Conservation (phyloP, 2,888 invertebrate genomes). For the Drosophila paramelanica region DNA sequence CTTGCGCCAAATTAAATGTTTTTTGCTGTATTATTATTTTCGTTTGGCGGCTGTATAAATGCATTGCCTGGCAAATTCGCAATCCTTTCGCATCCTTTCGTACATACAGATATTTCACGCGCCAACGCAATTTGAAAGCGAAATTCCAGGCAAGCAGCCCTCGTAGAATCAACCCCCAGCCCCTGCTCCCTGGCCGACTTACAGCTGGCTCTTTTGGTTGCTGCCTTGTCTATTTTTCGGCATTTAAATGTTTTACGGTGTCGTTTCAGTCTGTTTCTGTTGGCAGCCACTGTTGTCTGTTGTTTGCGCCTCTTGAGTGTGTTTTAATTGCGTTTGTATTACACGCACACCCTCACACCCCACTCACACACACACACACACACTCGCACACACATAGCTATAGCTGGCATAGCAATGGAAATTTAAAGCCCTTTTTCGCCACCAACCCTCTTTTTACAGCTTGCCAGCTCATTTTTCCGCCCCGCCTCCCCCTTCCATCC, state of each 20-base stretch:
- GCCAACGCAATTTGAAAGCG: constrained; percentile 77
- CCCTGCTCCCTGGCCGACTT: neutral
- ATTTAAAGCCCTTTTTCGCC: constrained; percentile 64
- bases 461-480: constrained; percentile 46
- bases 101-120: constrained; percentile 66
- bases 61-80: constrained; percentile 68
- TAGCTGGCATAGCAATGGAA: constrained; percentile 62
- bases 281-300: constrained; percentile 62
- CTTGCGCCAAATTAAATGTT: constrained; percentile 52
- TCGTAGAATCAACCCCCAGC: constrained; percentile 1
- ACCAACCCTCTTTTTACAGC: constrained; percentile 35
- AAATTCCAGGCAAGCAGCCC: constrained; percentile 61
- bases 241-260: constrained; percentile 80
- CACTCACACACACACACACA: constrained; percentile 18
- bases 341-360: constrained; percentile 59
- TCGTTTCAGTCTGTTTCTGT: constrained; percentile 53
- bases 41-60: constrained; percentile 34
- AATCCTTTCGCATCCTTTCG: constrained; percentile 57
- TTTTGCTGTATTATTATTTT: constrained; percentile 21
- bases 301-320: constrained; percentile 77
- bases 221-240: constrained; percentile 74
- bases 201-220: constrained; percentile 31
- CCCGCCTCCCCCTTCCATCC: neutral
- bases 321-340: constrained; percentile 81
- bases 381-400: constrained; percentile 20